phyloP scores from a whole-genome alignment of 2,113 vertebrate species.

The Phylloscopus trochiloides region DNA sequence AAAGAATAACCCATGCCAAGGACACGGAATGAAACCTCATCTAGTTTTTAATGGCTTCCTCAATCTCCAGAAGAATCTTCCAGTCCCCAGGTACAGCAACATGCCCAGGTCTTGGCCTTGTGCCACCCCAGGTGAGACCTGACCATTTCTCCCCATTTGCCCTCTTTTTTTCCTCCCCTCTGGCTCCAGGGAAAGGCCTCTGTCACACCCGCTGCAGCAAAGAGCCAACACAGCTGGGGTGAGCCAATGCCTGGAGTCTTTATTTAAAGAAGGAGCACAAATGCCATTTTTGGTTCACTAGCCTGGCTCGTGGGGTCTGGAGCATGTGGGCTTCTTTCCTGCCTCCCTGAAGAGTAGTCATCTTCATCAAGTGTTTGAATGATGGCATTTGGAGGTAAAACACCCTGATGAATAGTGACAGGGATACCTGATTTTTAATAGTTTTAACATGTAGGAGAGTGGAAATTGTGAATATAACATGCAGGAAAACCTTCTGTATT shows the following conservation, averaged over 20 bases:
- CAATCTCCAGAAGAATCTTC: rapidly evolving
- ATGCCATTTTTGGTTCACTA: not conserved
- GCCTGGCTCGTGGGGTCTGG: rapidly evolving
- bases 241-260: not conserved
- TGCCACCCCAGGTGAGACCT: not conserved
- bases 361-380: not conserved
- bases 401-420: not conserved
- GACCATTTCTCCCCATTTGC: not conserved
- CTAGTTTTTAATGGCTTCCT: not conserved
- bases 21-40: not conserved
- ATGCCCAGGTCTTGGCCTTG: rapidly evolving
- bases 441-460: not conserved
- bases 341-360: not conserved
- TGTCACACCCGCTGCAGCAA: not conserved
- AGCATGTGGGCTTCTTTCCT: not conserved
- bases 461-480: not conserved
- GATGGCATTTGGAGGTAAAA: not conserved
- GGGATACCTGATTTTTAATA: not conserved
- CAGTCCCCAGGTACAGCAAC: not conserved
- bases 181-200: not conserved
- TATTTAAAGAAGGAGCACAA: not conserved
- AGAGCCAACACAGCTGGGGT: not conserved
- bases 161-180: not conserved
- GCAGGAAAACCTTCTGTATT: not conserved
- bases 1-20: not conserved